A percentile compares a stretch with the other conserved stretches of the same genome.
Evolutionary conservation across 2,888 invertebrate species (phyloP).

Genomic region (Caenorhabditis japonica): DNA sequence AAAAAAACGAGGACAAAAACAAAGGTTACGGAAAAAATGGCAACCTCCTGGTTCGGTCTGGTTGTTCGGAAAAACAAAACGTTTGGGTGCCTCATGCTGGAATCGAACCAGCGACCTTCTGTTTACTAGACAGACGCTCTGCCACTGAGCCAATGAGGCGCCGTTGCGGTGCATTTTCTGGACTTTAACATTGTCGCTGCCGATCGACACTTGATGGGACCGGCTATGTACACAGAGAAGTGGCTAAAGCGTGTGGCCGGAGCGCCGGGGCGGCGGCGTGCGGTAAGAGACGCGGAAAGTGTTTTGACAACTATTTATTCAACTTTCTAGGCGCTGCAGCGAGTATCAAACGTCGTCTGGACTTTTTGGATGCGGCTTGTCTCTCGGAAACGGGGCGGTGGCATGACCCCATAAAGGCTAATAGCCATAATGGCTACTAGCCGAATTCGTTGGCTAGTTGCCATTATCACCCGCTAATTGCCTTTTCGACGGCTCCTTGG

Average conservation of each 20-base stretch:
- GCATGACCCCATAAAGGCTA: too few species aligned
- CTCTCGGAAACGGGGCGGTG: constrained; percentile 56
- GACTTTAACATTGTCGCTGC: too few species aligned
- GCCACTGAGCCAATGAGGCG: too few species aligned
- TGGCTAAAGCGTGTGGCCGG: constrained; percentile 31
- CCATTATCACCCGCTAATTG: too few species aligned
- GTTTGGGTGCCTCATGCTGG: constrained; percentile 65
- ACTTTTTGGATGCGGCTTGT: constrained; percentile 53
- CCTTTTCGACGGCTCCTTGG: too few species aligned
- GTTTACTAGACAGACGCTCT: too few species aligned
- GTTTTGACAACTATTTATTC: not conserved
- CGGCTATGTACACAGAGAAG: constrained; percentile 35
- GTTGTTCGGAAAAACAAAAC: constrained; percentile 26
- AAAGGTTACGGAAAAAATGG: too few species aligned
- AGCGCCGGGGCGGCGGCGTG: constrained; percentile 38
- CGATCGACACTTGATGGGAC: constrained; percentile 31
- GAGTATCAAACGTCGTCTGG: constrained; percentile 53
- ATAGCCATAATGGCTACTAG: too few species aligned
- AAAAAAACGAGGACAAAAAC: too few species aligned
- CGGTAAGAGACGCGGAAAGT: constrained; percentile 6
- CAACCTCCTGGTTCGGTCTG: too few species aligned
- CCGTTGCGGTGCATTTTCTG: too few species aligned
- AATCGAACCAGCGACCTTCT: constrained; percentile 75
- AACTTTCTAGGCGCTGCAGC: constrained; percentile 39
- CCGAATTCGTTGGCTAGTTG: too few species aligned